Percentiles rank a stretch among this genome's conserved stretches.
Evolutionary conservation across 2,113 vertebrate species (phyloP).

Genomic region (Atractosteus spatula): DNA sequence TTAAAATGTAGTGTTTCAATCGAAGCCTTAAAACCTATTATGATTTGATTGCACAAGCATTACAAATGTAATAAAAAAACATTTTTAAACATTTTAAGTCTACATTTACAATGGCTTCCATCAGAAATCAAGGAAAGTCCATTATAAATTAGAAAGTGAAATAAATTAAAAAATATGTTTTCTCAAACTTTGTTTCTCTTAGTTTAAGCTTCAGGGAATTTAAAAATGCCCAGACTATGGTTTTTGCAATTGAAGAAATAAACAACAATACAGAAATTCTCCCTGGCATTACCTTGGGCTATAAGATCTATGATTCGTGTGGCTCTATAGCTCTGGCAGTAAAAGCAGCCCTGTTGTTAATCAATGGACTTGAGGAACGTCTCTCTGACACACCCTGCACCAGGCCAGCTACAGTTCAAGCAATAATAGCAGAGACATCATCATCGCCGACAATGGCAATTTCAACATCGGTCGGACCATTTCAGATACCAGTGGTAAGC

Average conservation of each 20-base stretch:
- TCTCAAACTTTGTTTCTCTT: conserved; percentile 7
- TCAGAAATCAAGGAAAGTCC: too few species aligned
- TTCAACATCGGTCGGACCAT: conserved; percentile 6
- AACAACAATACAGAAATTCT: conserved; percentile 44
- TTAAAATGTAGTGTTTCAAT: too few species aligned
- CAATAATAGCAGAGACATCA: neutral
- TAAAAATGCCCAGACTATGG: conserved; percentile 47
- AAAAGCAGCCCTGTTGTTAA: neutral
- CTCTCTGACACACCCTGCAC: neutral
- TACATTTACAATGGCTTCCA: too few species aligned
- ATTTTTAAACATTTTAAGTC: too few species aligned
- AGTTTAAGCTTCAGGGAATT: conserved; percentile 47
- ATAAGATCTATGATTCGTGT: conserved; percentile 14
- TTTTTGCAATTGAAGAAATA: conserved; percentile 48
- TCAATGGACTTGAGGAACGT: neutral
- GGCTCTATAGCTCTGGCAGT: neutral
- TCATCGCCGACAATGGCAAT: conserved; percentile 2
- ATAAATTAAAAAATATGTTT: neutral
- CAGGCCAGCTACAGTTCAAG: neutral
- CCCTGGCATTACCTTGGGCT: conserved; percentile 30
- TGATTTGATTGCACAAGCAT: too few species aligned
- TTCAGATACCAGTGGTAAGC: conserved; percentile 7
- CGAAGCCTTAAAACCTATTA: too few species aligned
- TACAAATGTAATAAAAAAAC: too few species aligned
- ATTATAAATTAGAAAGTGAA: too few species aligned